A percentile compares a stretch with the other conserved stretches of the same genome.
phyloP scores from a whole-genome alignment of 2,888 invertebrate species.

The Epiblema foenella region DNA sequence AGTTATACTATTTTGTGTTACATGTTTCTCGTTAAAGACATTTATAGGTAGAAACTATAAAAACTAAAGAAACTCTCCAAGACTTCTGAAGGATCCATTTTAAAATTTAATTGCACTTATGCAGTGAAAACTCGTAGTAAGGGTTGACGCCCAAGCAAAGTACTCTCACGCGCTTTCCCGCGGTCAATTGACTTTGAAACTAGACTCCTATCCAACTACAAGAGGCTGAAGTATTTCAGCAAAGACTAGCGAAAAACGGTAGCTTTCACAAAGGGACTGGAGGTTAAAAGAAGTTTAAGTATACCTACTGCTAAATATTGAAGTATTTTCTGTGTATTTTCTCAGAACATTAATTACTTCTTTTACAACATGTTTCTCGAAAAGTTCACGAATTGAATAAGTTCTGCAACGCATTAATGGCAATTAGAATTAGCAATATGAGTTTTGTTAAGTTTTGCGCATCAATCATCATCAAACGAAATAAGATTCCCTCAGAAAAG shows the following conservation, averaged over 20 bases:
- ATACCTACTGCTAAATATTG: not conserved
- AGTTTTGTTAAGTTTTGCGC: no score
- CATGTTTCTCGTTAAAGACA: no score
- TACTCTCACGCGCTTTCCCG: slow-evolving; percentile 42
- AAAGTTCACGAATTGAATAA: no score
- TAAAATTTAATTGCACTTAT: not conserved
- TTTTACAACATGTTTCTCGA: no score
- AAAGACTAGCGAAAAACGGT: slow-evolving; percentile 20
- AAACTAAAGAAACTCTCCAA: not conserved
- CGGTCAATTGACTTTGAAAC: slow-evolving; percentile 52
- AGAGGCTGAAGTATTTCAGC: slow-evolving; percentile 23
- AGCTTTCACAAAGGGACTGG: not conserved
- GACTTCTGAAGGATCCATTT: not conserved
- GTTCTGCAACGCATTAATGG: no score
- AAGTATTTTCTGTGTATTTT: not conserved
- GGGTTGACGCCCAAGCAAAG: slow-evolving; percentile 42
- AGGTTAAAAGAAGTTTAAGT: slow-evolving; percentile 22
- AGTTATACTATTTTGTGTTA: no score
- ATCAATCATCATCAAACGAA: no score
- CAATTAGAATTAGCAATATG: no score
- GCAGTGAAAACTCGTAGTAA: slow-evolving; percentile 22
- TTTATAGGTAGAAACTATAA: not conserved
- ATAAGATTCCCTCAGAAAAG: not conserved
- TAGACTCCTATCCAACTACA: slow-evolving; percentile 39
- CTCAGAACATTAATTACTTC: no score